These are phyloP conservation scores for Psylliodes chrysocephalus DNA, from an alignment of 2,888 invertebrate species.

Conservation along the genomic window DNA sequence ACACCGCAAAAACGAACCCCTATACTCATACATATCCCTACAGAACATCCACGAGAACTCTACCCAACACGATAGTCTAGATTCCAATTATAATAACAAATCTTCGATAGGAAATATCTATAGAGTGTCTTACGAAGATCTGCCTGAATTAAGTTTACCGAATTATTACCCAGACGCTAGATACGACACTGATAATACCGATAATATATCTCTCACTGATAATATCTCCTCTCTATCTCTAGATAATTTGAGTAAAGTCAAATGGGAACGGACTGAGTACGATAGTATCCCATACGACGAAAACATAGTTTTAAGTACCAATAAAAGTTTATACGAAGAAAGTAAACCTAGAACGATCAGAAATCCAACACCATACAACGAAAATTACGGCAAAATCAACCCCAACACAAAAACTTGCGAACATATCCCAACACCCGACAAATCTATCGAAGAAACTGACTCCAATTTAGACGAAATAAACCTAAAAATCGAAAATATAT, in stretches of 20 bases:
- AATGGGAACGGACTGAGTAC: conserved; percentile 45
- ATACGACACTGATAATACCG: conserved; percentile 66
- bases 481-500: conserved; percentile 54
- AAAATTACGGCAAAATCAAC: conserved; percentile 45
- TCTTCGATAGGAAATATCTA: conserved; percentile 64
- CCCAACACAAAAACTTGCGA: conserved; percentile 23
- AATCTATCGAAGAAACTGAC: conserved; percentile 49
- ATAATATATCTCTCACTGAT: conserved; percentile 62
- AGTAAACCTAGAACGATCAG: conserved; percentile 59
- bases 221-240: conserved; percentile 60
- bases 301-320: conserved; percentile 59
- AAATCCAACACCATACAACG: conserved; percentile 55
- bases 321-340: conserved; percentile 55
- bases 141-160: conserved; percentile 60
- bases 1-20: conserved; percentile 31
- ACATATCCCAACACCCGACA: conserved; percentile 16
- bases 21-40: conserved; percentile 40
- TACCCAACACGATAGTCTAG: conserved; percentile 66
- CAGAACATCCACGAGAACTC: conserved; percentile 39
- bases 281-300: conserved; percentile 61
- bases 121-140: conserved; percentile 54
- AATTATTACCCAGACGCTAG: conserved; percentile 64
- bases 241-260: conserved; percentile 53
- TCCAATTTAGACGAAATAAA: conserved; percentile 58
- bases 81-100: conserved; percentile 70